These are phyloP conservation scores for Guaruba guarouba DNA, from an alignment of 2,113 vertebrate genomes.

Conservation along the genomic window DNA sequence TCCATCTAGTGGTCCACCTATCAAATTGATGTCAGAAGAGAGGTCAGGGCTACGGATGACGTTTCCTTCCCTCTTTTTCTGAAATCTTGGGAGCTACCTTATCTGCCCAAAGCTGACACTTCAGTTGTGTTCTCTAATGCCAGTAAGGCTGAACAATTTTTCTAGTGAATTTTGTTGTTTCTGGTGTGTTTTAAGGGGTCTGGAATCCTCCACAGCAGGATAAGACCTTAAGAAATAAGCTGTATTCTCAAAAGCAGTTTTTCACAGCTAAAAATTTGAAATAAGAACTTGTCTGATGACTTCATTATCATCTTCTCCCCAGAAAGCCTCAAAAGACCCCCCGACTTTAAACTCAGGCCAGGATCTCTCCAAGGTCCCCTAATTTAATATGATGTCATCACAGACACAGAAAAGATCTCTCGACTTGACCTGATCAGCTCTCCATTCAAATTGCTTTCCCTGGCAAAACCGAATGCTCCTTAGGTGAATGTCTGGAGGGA, in stretches of 20 bases:
- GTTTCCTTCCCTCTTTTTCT: background rate
- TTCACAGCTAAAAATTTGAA: background rate
- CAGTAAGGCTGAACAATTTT: background rate
- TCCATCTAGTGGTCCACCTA: too few species aligned
- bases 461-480: background rate
- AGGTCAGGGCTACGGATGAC: rapidly evolving
- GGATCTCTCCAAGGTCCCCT: slow-evolving; percentile 5
- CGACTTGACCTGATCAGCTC: background rate
- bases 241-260: background rate
- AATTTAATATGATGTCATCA: slow-evolving; percentile 2
- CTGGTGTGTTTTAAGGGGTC: background rate
- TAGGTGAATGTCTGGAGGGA: background rate
- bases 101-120: background rate
- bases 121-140: background rate
- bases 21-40: background rate
- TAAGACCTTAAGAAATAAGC: background rate
- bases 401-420: background rate
- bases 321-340: background rate
- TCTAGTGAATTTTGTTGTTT: background rate
- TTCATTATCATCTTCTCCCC: background rate
- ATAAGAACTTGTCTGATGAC: background rate
- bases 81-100: background rate
- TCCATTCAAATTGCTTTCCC: background rate
- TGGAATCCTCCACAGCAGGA: background rate
- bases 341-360: background rate